Base-by-base conservation (phyloP, 2,888 invertebrate genomes). In the Orchestes rusci region DNA sequence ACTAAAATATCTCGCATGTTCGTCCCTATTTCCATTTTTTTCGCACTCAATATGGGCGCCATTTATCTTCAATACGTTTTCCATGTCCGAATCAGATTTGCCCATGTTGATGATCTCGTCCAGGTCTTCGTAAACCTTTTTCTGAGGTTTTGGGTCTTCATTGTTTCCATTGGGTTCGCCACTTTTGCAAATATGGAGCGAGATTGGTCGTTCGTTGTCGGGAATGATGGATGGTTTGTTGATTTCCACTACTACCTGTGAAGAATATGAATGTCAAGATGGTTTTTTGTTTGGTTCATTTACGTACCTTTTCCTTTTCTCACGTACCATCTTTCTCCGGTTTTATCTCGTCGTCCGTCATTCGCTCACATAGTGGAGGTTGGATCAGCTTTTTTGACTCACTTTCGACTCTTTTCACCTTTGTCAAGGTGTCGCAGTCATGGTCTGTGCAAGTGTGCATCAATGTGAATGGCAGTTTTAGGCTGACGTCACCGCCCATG, bases 391-490 rank as follows among this genome's bases (percentile, higher is more conserved):
- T 15, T 34, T 19, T 17, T 2, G 31, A 23, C 27, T 51, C 47
- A 4, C 37, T 43, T 28, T 48, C 49, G 15, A 50, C 39, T 15
- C 34, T 54, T 32, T 47, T 45, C 16, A 59, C 73, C 59, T 72
- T 72, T 41, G 68, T 70, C 2, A 76, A 71, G 30, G 73, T 74
- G 40, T 73, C 74, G 8, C 72, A 70, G 20, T 81, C 79, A 54
- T 76, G 73, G 50, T 82, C 80, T 41, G 74, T 73, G 52, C 78
- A 77, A 4, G 80, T 80, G 64, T 88, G 87, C 66, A 85, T 84
- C 15, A 89, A 67, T 0, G 80, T 80, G 63, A 89, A 89, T 0
- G 89, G 89, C 37, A 89, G 66, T 64, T 89, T 89, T 2, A 88
- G 68, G 1, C 84, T 82, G 4, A 89, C 69, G 46, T 84, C 84